These are phyloP conservation scores for Gracilinanus agilis DNA, from an alignment of 2,113 vertebrate species.

Conservation along the genomic window DNA sequence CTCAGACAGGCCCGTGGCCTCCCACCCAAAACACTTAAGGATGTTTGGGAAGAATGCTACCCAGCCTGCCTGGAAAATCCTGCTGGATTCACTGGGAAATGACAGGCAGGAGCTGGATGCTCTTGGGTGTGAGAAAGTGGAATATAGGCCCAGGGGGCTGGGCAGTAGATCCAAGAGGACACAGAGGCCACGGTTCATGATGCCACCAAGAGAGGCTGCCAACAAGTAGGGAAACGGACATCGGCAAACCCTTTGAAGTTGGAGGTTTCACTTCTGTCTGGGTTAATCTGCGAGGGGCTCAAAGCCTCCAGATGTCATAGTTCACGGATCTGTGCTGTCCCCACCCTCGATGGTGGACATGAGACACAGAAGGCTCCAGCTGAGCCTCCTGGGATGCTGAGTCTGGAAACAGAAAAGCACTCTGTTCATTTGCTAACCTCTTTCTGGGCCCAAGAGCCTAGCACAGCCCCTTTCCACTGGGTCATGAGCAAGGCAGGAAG, in stretches of 20 bases:
- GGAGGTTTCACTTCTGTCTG: not conserved
- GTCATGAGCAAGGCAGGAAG: not conserved
- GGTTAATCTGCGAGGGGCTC: slow-evolving; percentile 31
- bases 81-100: slow-evolving; percentile 73
- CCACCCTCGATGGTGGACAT: not conserved
- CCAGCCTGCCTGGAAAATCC: slow-evolving; percentile 71
- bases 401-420: slow-evolving; percentile 7
- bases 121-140: slow-evolving; percentile 37
- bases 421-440: slow-evolving; percentile 42
- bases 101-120: slow-evolving; percentile 46
- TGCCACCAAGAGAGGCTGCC: not conserved
- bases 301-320: slow-evolving; percentile 26
- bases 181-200: slow-evolving; percentile 35
- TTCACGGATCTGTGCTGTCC: slow-evolving; percentile 43
- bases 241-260: not conserved
- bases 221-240: slow-evolving; percentile 18
- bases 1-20: slow-evolving; percentile 73
- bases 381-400: slow-evolving; percentile 28
- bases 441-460: slow-evolving; percentile 37
- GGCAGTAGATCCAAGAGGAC: slow-evolving; percentile 34
- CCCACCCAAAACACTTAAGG: slow-evolving; percentile 73
- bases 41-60: slow-evolving; percentile 75
- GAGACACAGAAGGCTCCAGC: slow-evolving; percentile 49
- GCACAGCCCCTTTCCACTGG: not conserved
- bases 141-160: slow-evolving; percentile 47